Percentiles rank a stretch among this genome's conserved stretches.
These are phyloP conservation scores for Podilymbus podiceps DNA, from an alignment of 2,113 vertebrate genomes.

Conservation along the genomic window DNA sequence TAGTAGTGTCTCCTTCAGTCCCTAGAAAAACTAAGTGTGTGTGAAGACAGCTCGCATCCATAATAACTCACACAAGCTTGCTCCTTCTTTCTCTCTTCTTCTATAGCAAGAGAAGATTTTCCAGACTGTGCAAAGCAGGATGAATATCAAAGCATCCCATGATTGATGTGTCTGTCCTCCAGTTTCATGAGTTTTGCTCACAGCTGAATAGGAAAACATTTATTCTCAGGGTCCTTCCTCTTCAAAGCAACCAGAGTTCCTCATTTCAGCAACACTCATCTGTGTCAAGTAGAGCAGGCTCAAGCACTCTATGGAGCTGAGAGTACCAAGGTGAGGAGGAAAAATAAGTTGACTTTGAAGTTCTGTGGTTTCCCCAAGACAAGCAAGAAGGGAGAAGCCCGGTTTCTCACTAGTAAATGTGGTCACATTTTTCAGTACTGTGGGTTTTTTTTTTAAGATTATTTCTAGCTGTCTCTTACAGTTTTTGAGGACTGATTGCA, in stretches of 20 bases:
- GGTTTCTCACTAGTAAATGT: neutral
- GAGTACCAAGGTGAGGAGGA: neutral
- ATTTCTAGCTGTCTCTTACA: neutral
- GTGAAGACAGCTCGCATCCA: neutral
- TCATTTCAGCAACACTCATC: neutral
- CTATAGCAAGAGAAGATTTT: neutral
- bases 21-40: neutral
- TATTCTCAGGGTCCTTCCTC: neutral
- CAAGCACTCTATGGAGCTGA: neutral
- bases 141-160: neutral
- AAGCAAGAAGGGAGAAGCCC: neutral
- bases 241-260: neutral
- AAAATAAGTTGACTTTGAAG: neutral
- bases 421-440: neutral
- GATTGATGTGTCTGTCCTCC: neutral
- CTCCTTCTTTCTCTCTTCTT: neutral
- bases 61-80: neutral
- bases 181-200: neutral
- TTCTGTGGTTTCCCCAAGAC: neutral
- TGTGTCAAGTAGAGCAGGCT: neutral
- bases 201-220: neutral
- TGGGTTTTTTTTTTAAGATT: neutral
- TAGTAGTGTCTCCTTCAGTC: neutral
- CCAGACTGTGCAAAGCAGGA: neutral
- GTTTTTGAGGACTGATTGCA: neutral